Base-by-base conservation (phyloP, 2,888 invertebrate species). In the Frankliniella intonsa region DNA sequence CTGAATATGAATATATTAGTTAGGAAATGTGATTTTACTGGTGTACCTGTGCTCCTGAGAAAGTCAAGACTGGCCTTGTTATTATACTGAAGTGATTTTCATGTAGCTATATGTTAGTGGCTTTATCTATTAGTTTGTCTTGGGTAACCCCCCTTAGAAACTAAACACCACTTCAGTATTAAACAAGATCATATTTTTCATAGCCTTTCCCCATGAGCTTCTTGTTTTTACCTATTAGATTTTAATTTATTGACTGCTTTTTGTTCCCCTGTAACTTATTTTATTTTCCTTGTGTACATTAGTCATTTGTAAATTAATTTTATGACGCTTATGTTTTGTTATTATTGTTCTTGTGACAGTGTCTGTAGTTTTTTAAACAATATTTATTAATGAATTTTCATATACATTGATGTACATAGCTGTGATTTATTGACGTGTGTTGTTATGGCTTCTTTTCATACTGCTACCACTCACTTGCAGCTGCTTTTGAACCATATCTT, bases 171-270 rank as follows among this genome's bases (percentile, higher is more conserved):
- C 69, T 76, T 76, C 69, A 76, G 69, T 76, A 76, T n/a, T 76
- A 25, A 25, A 76, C 69, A 76, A 76, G 69, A 25, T 22, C 69
- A 25, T 76, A 76, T 76, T 76, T 76, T 25, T 76, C 12, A 76
- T 12, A 10, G 25, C 12, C 8, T 22, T 65, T 69, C 22, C 17
- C 12, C 12, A 22, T 76, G 69, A 76, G 69, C 69, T 11, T 22
- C 1, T 76, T 12, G 25, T 76, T 76, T 76, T 76, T 76, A 76
- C 69, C 69, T 76, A 76, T 76, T 76, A 76, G 69, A 76, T 76
- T 22, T 22, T 76, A 76, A 76, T 76, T 76, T 76, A 76, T 76
- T 76, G 69, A 76, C 69, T 76, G 69, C 69, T 9, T 76, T 76
- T 76, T 76, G 69, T 76, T 25, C 69, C 25, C 69, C 12, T 76